Evolutionary conservation across 2,888 invertebrate species (phyloP).

Genomic region (Protonemura montana): DNA sequence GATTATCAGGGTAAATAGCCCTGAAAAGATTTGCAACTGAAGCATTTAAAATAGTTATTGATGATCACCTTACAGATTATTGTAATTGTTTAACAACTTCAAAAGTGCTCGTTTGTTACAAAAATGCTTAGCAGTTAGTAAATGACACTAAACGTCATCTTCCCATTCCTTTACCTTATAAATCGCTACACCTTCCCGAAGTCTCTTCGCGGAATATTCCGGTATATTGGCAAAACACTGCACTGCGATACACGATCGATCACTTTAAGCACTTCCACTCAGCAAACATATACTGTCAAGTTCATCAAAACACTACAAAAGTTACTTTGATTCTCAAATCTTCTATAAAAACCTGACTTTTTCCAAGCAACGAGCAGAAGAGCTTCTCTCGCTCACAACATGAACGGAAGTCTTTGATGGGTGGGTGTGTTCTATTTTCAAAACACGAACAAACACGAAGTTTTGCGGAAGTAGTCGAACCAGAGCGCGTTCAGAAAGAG

Average conservation of each 20-base stretch:
- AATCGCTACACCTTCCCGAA: constrained; percentile 33
- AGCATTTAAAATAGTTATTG: not conserved
- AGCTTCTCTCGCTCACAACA: not conserved
- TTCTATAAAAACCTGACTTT: not conserved
- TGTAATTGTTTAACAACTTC: no score
- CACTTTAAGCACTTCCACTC: not conserved
- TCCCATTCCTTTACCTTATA: constrained; percentile 15
- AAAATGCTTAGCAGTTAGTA: not conserved
- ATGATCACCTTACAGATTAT: no score
- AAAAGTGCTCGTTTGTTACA: not conserved
- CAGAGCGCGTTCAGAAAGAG: not conserved
- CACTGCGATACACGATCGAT: constrained; percentile 16
- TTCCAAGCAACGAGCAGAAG: not conserved
- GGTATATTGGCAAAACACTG: not conserved
- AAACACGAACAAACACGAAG: not conserved
- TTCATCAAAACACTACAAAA: not conserved
- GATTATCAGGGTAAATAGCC: no score
- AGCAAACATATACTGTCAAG: not conserved
- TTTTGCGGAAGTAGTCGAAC: not conserved
- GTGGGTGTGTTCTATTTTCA: constrained; percentile 12
- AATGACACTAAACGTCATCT: constrained; percentile 24
- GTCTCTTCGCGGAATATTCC: constrained; percentile 25
- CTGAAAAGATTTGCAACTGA: not conserved
- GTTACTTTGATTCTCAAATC: not conserved
- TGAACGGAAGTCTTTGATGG: not conserved